Evolutionary conservation across 1,140 invertebrate genomes (phyloP), one percentile per base, ranked within the genome.

Genomic region (Drosophila cardini): DNA sequence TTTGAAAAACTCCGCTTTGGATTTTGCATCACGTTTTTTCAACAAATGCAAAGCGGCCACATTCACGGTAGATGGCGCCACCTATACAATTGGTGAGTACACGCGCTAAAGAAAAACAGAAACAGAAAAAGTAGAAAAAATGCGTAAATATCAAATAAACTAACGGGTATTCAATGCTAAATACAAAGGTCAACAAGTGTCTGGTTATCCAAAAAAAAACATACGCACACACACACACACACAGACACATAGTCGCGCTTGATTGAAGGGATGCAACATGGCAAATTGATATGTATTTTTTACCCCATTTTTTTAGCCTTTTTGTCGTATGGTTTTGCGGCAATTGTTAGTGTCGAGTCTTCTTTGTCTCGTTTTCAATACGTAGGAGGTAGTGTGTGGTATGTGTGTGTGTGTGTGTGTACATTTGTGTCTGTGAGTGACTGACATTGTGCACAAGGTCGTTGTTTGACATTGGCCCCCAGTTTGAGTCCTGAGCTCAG

Each of bases 31-130:
- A 67, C 94, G 95, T 72, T 90, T 95, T 56, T 95, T 96, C 92
- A 95, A 95, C 92, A 96, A 96, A 92, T 96, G 95, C 92, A 95
- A 95, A 92, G 95, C 95, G 91, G 96, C 96, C 13, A 96, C 95
- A 46, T 96, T 96, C 82, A 95, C 96, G 68, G 94, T 96, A 87
- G 95, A 96, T 92, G 95, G 96, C 78, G 95, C 95, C 72, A 95
- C 95, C 65, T 96, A 96, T 72, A 96, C 95, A 62, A 96, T 96
- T 91, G 95, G 96, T 96, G 93, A 95, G 94, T 93, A n/a, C n/a
- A n/a, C n/a, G n/a, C n/a, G n/a, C n/a, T n/a, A n/a, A n/a, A n/a
- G 43, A 11, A 38, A 42, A 26, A 8, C n/a, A n/a, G n/a, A n/a
- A n/a, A n/a, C n/a, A n/a, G n/a, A 62, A 15, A 16, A 8, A 46